A percentile compares a stretch with the other conserved stretches of the same genome.
Conservation (phyloP, 2,888 invertebrate genomes). For the Vesta saturnalis region DNA sequence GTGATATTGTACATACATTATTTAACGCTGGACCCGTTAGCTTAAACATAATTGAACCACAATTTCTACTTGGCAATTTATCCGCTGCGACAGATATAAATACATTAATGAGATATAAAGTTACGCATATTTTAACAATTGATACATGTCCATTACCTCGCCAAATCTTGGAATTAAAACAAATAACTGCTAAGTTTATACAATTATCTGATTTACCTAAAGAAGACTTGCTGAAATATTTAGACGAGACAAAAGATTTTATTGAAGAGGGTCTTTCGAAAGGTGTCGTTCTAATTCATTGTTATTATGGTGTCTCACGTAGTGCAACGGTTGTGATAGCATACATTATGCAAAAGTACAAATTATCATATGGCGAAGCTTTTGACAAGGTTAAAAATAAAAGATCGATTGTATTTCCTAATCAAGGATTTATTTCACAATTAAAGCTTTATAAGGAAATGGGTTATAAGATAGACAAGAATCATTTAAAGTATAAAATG, state of each 20-base stretch:
- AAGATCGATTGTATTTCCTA: slow-evolving; percentile 79
- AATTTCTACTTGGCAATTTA: slow-evolving; percentile 76
- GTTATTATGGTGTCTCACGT: slow-evolving; percentile 91
- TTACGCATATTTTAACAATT: slow-evolving; percentile 83
- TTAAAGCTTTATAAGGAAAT: slow-evolving; percentile 82
- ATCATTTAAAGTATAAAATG: slow-evolving; percentile 76
- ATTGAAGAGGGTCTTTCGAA: slow-evolving; percentile 74
- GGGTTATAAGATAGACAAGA: slow-evolving; percentile 75
- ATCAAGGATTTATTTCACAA: slow-evolving; percentile 83
- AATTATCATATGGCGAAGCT: slow-evolving; percentile 77
- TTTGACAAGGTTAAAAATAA: slow-evolving; percentile 75
- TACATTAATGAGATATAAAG: slow-evolving; percentile 71
- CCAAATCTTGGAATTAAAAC: slow-evolving; percentile 73
- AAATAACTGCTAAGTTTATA: slow-evolving; percentile 77
- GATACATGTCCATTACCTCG: slow-evolving; percentile 86
- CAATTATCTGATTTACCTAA: slow-evolving; percentile 86
- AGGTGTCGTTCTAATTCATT: slow-evolving; percentile 85
- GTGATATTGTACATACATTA: slow-evolving; percentile 59
- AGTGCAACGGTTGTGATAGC: slow-evolving; percentile 90
- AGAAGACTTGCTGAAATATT: slow-evolving; percentile 83
- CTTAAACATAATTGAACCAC: slow-evolving; percentile 65
- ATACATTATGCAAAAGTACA: slow-evolving; percentile 86
- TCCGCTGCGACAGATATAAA: slow-evolving; percentile 81
- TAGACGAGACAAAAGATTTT: slow-evolving; percentile 81
- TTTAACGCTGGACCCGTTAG: slow-evolving; percentile 69